Conservation (phyloP, 2,888 invertebrate genomes). For the Phymatocera aterrima region DNA sequence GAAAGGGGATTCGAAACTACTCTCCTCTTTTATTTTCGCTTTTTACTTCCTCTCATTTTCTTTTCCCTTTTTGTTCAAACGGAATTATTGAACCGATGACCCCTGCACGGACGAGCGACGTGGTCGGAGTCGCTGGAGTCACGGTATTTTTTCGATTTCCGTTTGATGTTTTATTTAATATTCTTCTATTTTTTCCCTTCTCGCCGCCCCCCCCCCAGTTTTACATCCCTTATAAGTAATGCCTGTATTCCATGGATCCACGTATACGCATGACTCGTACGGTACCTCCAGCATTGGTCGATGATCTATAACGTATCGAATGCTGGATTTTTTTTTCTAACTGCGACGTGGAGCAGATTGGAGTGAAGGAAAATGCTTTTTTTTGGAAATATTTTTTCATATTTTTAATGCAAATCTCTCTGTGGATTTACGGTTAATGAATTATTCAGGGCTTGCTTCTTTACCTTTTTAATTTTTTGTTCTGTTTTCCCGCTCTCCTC, state of each 20-base stretch:
- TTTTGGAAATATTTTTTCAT: not conserved
- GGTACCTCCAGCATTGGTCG: no score
- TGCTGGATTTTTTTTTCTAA: no score
- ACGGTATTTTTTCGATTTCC: not conserved
- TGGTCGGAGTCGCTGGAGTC: not conserved
- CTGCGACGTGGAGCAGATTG: no score
- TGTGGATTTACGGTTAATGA: not conserved
- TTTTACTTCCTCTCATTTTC: not conserved
- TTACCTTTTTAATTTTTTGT: not conserved
- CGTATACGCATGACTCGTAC: no score
- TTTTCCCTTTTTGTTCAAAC: not conserved
- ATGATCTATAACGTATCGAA: no score
- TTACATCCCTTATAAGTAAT: no score
- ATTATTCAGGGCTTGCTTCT: not conserved
- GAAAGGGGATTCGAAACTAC: not conserved
- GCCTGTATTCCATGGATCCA: no score
- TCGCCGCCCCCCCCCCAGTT: no score
- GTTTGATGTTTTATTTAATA: not conserved
- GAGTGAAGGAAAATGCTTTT: no score
- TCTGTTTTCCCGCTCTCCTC: not conserved
- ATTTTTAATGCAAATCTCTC: not conserved
- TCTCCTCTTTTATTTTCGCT: not conserved
- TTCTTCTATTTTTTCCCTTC: not conserved
- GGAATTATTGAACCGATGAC: slow-evolving; percentile 21
- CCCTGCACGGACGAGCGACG: not conserved